phyloP scores from a whole-genome alignment of 2,113 vertebrate species.

The Bubalus kerabau region DNA sequence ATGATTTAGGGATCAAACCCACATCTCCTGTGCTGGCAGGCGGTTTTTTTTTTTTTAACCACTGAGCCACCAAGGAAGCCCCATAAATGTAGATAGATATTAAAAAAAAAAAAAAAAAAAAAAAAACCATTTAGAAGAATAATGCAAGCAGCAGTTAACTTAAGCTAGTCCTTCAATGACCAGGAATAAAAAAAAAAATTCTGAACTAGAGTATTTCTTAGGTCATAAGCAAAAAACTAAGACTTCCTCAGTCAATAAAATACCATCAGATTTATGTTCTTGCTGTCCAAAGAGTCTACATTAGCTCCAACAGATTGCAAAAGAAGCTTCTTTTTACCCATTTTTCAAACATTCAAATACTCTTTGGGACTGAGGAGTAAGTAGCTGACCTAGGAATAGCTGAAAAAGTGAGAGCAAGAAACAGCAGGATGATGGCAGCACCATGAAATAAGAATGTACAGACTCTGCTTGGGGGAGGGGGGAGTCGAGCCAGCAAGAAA shows the following conservation, averaged over 20 bases:
- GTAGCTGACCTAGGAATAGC: not conserved
- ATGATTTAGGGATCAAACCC: not conserved
- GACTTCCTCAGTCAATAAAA: not conserved
- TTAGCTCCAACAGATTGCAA: not conserved
- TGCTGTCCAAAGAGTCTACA: not conserved
- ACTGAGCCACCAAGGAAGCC: not conserved
- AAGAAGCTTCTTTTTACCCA: not conserved
- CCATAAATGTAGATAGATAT: not conserved
- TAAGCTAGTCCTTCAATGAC: too few relatives aligned
- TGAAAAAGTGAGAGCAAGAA: not conserved
- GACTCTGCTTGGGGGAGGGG: not conserved
- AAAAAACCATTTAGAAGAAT: too few relatives aligned
- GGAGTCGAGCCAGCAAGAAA: not conserved
- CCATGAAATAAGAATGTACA: not conserved
- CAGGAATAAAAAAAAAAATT: not conserved
- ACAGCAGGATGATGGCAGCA: not conserved
- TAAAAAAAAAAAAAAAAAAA: not conserved
- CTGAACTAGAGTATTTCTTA: not conserved
- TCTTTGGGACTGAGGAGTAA: not conserved
- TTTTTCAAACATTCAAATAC: not conserved
- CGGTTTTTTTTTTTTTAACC: not conserved
- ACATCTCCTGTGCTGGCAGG: not conserved
- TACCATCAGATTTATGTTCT: not conserved
- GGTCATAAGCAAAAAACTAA: not conserved
- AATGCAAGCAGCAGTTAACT: too few relatives aligned